Conservation (phyloP, 2,797 vertebrate genomes). For the Phrynocephalus vlangalii region DNA sequence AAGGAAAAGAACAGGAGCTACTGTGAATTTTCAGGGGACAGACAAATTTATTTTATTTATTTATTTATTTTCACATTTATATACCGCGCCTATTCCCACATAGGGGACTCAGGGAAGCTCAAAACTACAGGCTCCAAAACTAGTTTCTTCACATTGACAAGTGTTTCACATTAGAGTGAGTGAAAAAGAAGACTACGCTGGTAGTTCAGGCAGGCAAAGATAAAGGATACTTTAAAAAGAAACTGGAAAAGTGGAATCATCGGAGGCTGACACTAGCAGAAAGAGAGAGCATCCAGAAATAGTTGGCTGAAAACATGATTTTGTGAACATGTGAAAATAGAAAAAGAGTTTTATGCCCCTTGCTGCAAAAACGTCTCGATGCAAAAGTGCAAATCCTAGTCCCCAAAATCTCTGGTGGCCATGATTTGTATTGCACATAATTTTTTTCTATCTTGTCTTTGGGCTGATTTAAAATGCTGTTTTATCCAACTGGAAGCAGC, state of each 20-base stretch:
- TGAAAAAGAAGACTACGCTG: not conserved
- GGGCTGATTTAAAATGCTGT: too few relatives aligned
- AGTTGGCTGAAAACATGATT: not conserved
- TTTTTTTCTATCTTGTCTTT: too few relatives aligned
- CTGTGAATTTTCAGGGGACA: not conserved
- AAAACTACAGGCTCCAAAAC: not conserved
- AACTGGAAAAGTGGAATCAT: not conserved
- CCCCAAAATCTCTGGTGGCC: too few relatives aligned
- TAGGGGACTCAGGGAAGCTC: not conserved
- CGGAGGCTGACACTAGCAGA: not conserved
- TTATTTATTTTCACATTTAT: too few relatives aligned
- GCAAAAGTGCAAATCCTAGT: too few relatives aligned
- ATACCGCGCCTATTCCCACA: too few relatives aligned
- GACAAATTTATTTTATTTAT: not conserved
- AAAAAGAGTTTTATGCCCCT: not conserved
- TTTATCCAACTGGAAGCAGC: too few relatives aligned
- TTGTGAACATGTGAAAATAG: not conserved
- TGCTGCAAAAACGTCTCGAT: too few relatives aligned
- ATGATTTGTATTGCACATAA: not conserved
- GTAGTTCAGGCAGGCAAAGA: not conserved
- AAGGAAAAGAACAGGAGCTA: not conserved
- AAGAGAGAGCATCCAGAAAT: not conserved
- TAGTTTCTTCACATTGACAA: not conserved
- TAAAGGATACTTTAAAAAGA: not conserved
- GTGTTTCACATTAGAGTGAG: not conserved